phyloP scores from a whole-genome alignment of 1,140 invertebrate genomes.

The Leptestheria dahalacensis region DNA sequence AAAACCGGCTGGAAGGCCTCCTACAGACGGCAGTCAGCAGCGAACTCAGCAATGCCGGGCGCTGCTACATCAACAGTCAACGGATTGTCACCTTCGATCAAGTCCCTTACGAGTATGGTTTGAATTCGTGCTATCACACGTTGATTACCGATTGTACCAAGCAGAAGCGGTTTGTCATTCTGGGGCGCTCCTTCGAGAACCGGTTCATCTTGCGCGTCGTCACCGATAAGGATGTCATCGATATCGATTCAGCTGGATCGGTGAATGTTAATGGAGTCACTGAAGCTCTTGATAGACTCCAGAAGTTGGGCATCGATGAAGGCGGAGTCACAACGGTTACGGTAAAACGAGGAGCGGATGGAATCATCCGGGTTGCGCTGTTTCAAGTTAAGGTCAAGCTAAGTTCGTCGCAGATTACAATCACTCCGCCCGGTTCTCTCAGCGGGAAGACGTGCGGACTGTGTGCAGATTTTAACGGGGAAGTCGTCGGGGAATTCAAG shows the following conservation, averaged over 20 bases:
- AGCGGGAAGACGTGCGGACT: neutral
- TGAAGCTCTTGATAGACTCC: neutral
- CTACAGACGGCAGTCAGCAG: neutral
- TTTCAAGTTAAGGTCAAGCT: neutral
- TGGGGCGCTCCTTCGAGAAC: too few species aligned
- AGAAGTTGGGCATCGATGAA: neutral
- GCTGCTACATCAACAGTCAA: neutral
- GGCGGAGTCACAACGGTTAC: neutral
- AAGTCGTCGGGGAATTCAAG: constrained; percentile 1
- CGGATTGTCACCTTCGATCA: neutral
- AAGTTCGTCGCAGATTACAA: neutral
- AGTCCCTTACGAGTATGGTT: neutral
- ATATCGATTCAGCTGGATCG: neutral
- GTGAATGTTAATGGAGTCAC: neutral
- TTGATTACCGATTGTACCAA: neutral
- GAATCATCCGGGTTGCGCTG: neutral
- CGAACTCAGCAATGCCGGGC: neutral
- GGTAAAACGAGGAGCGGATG: neutral
- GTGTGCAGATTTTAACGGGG: neutral
- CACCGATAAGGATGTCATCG: neutral
- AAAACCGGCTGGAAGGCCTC: neutral
- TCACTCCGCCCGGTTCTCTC: neutral
- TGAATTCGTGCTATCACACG: constrained; percentile 5
- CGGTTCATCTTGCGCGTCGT: neutral
- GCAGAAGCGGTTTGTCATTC: neutral